A percentile compares a stretch with the other conserved stretches of the same genome.
Evolutionary conservation across 2,113 vertebrate species (phyloP).

Genomic region (Promerops cafer): DNA sequence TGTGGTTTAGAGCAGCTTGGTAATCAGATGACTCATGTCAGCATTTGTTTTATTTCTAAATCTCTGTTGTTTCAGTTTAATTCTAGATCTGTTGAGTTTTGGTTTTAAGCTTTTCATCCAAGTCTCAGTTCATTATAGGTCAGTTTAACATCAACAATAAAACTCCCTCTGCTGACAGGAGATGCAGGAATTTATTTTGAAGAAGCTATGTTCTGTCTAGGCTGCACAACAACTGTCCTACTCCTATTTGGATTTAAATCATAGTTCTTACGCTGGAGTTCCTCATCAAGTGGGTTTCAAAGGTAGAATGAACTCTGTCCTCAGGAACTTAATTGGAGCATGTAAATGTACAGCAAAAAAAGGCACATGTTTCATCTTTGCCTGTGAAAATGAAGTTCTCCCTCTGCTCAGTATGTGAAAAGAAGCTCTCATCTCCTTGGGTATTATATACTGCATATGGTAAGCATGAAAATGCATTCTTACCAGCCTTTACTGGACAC

Average conservation of each 20-base stretch:
- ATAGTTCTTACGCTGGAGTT: not conserved
- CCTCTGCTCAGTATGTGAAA: not conserved
- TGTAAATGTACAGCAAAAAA: not conserved
- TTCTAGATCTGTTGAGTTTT: not conserved
- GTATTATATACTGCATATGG: not conserved
- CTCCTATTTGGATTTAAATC: not conserved
- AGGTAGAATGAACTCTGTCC: not conserved
- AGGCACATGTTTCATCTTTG: not conserved
- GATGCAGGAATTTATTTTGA: not conserved
- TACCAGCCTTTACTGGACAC: not conserved
- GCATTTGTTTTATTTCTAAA: not conserved
- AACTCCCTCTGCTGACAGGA: not conserved
- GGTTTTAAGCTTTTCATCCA: not conserved
- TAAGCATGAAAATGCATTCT: not conserved
- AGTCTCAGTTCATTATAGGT: not conserved
- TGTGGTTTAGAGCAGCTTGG: not conserved
- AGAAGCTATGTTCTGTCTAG: not conserved
- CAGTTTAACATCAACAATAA: not conserved
- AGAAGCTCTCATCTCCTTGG: not conserved
- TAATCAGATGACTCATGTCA: not conserved
- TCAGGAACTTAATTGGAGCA: not conserved
- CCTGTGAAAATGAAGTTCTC: not conserved
- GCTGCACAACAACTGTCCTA: not conserved
- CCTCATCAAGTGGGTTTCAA: not conserved
- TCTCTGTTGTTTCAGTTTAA: not conserved